Evolutionary conservation across 2,113 vertebrate genomes (phyloP).

Genomic region (Uria lomvia): DNA sequence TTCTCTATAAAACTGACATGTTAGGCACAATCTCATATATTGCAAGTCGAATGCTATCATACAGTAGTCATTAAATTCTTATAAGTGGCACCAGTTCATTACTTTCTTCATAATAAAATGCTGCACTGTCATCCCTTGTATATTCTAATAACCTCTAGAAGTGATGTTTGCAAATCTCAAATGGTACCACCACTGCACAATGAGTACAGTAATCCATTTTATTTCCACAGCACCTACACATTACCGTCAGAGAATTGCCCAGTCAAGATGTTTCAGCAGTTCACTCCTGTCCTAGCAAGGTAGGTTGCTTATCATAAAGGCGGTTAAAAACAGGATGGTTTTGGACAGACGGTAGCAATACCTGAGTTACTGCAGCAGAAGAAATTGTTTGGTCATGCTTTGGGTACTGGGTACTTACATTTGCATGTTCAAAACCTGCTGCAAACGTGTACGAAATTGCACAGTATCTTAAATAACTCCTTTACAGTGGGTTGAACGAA

Average conservation of each 20-base stretch:
- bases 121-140: background rate
- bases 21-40: background rate
- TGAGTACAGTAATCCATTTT: background rate
- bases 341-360: background rate
- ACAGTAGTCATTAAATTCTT: background rate
- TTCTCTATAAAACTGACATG: background rate
- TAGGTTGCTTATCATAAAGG: background rate
- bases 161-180: background rate
- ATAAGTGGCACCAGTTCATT: background rate
- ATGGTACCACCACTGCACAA: background rate
- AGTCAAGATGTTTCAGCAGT: background rate
- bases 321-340: background rate
- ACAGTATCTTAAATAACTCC: background rate
- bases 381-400: background rate
- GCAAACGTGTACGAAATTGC: background rate
- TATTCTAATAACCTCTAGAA: background rate
- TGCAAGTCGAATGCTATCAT: background rate
- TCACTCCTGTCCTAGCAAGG: background rate
- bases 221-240: background rate
- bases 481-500: background rate
- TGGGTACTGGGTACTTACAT: background rate
- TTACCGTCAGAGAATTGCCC: background rate
- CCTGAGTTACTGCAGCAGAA: background rate
- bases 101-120: background rate
- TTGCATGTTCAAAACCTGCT: background rate